Evolutionary conservation across 2,113 vertebrate species (phyloP).

Genomic region (Ictalurus punctatus): DNA sequence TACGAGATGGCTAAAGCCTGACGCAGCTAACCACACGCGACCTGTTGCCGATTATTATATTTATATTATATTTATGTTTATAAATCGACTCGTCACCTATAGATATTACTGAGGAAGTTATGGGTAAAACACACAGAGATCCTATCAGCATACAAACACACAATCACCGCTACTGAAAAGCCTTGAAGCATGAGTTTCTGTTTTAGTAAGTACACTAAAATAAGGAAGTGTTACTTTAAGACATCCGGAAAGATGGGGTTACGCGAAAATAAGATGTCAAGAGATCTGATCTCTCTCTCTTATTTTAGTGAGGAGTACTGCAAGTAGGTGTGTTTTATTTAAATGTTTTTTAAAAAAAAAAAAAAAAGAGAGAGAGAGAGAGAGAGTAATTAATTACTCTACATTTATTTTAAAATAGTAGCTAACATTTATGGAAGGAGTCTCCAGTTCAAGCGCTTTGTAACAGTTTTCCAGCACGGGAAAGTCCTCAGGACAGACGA

Average conservation of each 20-base stretch:
- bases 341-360: not conserved
- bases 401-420: not conserved
- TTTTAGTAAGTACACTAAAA: not conserved
- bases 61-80: too few relatives aligned
- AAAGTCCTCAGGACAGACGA: not conserved
- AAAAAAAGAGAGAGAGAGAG: not conserved
- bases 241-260: not conserved
- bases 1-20: not conserved
- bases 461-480: not conserved
- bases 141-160: not conserved
- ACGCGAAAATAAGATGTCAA: not conserved
- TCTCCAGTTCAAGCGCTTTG: not conserved
- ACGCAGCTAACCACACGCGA: not conserved
- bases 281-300: not conserved
- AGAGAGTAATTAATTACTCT: not conserved
- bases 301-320: not conserved
- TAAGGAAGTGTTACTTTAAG: conserved; percentile 6
- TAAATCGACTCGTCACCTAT: not conserved
- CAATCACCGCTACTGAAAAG: not conserved
- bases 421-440: not conserved
- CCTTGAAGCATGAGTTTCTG: not conserved
- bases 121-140: not conserved
- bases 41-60: not conserved
- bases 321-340: not conserved
- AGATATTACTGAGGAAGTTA: not conserved